Conservation (phyloP, 1,140 invertebrate species). For the Neodiprion virginianus region DNA sequence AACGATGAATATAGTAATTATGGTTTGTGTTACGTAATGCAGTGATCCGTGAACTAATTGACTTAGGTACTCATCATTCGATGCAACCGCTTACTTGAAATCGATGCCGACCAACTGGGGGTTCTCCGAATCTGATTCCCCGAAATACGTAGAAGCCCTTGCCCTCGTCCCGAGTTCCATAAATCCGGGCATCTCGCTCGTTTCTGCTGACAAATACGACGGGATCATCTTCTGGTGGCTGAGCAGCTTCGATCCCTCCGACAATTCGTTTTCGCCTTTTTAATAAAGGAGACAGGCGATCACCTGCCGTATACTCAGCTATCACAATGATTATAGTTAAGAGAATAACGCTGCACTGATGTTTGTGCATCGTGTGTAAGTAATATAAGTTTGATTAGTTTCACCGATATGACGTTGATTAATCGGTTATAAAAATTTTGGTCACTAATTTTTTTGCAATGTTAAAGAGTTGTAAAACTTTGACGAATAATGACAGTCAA, state of each 20-base stretch:
- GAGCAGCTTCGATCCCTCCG: conserved; percentile 63
- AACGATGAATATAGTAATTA: too few relatives aligned
- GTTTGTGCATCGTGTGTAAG: background rate
- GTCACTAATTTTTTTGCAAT: too few relatives aligned
- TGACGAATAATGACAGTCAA: too few relatives aligned
- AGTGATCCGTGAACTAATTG: too few relatives aligned
- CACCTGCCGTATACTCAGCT: background rate
- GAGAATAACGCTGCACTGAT: background rate
- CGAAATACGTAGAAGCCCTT: conserved; percentile 67
- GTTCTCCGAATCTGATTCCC: conserved; percentile 76
- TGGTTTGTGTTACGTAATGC: too few relatives aligned
- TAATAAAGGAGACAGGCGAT: conserved; percentile 2
- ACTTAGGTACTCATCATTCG: too few relatives aligned
- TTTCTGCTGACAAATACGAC: conserved; percentile 65
- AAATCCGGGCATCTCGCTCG: conserved; percentile 61
- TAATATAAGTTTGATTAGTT: background rate
- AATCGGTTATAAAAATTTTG: too few relatives aligned
- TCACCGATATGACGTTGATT: too few relatives aligned
- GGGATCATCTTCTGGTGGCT: conserved; percentile 67
- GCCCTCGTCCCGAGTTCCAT: conserved; percentile 58
- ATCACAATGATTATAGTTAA: background rate
- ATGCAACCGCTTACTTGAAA: conserved; percentile 65
- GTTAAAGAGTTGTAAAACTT: too few relatives aligned
- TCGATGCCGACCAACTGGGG: conserved; percentile 69
- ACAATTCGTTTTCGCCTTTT: conserved; percentile 64